These are phyloP conservation scores for Agriopis leucophaearia DNA, from an alignment of 2,888 invertebrate genomes.

Conservation along the genomic window DNA sequence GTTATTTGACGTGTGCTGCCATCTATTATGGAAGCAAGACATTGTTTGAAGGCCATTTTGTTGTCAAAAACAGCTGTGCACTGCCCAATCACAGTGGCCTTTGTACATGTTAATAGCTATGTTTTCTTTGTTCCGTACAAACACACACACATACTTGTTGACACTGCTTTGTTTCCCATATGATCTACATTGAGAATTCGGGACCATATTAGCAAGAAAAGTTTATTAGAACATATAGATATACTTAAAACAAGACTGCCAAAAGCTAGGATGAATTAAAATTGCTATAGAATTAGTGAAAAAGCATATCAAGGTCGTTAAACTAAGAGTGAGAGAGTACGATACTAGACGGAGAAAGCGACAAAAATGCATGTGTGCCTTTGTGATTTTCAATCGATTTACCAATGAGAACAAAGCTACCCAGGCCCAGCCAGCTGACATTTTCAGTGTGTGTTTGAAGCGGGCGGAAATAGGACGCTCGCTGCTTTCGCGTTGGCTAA, in stretches of 20 bases:
- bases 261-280: slow-evolving; percentile 42
- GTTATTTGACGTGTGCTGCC: slow-evolving; percentile 65
- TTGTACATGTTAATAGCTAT: slow-evolving; percentile 65
- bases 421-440: slow-evolving; percentile 86
- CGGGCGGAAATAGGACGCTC: slow-evolving; percentile 69
- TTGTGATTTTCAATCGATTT: slow-evolving; percentile 78
- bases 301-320: slow-evolving; percentile 71
- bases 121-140: slow-evolving; percentile 62
- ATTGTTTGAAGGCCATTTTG: slow-evolving; percentile 26
- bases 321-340: slow-evolving; percentile 66
- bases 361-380: slow-evolving; percentile 63
- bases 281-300: slow-evolving; percentile 42
- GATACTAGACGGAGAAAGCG: slow-evolving; percentile 59
- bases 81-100: slow-evolving; percentile 67
- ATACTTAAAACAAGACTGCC: slow-evolving; percentile 38
- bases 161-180: slow-evolving; percentile 81
- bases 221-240: slow-evolving; percentile 23
- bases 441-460: slow-evolving; percentile 74
- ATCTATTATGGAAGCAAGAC: slow-evolving; percentile 57
- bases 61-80: slow-evolving; percentile 84
- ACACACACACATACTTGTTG: slow-evolving; percentile 67
- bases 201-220: slow-evolving; percentile 36
- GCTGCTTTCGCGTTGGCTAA: slow-evolving; percentile 59
- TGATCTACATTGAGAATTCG: slow-evolving; percentile 60
- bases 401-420: slow-evolving; percentile 77